Percentiles rank a stretch among this genome's conserved stretches.
Conservation (phyloP, 2,797 vertebrate species). For the Podarcis lilfordi region DNA sequence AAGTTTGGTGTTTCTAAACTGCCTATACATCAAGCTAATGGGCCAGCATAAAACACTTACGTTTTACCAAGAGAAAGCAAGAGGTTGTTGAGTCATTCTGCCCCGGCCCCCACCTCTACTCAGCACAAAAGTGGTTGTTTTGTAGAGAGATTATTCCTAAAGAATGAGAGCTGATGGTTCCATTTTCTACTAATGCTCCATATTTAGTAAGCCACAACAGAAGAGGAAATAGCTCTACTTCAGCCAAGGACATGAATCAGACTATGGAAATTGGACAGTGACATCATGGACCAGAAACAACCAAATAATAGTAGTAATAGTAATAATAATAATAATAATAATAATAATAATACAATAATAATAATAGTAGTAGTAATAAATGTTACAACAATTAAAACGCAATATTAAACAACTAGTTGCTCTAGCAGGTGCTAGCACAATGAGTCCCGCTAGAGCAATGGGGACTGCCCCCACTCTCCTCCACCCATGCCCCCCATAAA, state of each 20-base stretch:
- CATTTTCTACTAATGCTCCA: background rate
- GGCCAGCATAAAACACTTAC: slow-evolving; percentile 28
- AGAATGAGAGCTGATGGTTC: accelerated
- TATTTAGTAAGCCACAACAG: background rate
- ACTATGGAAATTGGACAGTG: background rate
- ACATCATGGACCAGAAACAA: too few relatives aligned
- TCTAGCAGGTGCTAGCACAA: too few relatives aligned
- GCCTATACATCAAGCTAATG: slow-evolving; percentile 8
- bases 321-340: too few relatives aligned
- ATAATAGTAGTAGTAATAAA: too few relatives aligned
- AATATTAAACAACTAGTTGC: too few relatives aligned
- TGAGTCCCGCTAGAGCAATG: too few relatives aligned
- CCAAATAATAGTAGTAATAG: too few relatives aligned
- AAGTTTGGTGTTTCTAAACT: slow-evolving; percentile 19
- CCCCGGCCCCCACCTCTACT: background rate
- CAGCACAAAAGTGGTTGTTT: background rate
- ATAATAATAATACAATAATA: accelerated
- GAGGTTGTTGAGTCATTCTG: slow-evolving; percentile 8
- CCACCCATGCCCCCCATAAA: too few relatives aligned
- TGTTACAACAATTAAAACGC: too few relatives aligned
- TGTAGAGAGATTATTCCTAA: background rate
- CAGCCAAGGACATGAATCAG: slow-evolving; percentile 10
- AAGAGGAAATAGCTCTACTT: background rate
- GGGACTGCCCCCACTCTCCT: too few relatives aligned
- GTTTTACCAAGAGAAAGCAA: background rate